These are phyloP conservation scores for Cordilura impudica DNA, from an alignment of 2,888 invertebrate species.

Conservation along the genomic window DNA sequence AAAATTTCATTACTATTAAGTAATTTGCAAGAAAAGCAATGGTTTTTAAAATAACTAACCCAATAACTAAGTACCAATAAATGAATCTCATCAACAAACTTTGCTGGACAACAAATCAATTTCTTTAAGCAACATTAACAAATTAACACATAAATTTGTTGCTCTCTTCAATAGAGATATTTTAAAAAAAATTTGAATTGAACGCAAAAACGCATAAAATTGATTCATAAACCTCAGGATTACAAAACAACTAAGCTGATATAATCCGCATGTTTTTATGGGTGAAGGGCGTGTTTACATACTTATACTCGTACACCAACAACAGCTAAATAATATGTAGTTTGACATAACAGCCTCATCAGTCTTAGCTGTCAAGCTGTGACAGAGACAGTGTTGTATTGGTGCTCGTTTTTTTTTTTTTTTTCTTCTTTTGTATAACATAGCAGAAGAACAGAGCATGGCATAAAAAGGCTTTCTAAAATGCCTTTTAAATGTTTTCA, in stretches of 20 bases:
- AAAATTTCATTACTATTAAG: too few species aligned
- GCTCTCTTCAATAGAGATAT: too few species aligned
- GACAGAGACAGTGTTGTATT: slow-evolving; percentile 15
- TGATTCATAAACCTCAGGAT: slow-evolving; percentile 45
- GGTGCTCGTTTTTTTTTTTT: too few species aligned
- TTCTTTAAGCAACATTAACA: too few species aligned
- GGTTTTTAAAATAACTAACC: too few species aligned
- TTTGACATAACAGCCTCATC: slow-evolving; percentile 29
- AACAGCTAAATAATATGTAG: neutral
- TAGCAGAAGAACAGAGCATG: neutral
- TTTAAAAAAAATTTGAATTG: too few species aligned
- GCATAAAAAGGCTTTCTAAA: slow-evolving; percentile 50
- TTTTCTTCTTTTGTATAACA: too few species aligned
- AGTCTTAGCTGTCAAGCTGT: slow-evolving; percentile 30
- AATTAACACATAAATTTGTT: too few species aligned
- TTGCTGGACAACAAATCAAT: too few species aligned
- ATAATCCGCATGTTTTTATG: slow-evolving; percentile 43
- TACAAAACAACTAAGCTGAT: slow-evolving; percentile 50
- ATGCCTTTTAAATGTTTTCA: slow-evolving; percentile 22
- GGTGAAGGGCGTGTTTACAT: slow-evolving; percentile 24
- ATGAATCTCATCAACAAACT: too few species aligned
- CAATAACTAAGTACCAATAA: too few species aligned
- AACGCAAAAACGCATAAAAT: slow-evolving; percentile 1
- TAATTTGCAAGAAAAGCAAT: too few species aligned
- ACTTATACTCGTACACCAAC: neutral